These are phyloP conservation scores for Chymomyza caudatula DNA, from an alignment of 2,888 invertebrate species.

Conservation along the genomic window DNA sequence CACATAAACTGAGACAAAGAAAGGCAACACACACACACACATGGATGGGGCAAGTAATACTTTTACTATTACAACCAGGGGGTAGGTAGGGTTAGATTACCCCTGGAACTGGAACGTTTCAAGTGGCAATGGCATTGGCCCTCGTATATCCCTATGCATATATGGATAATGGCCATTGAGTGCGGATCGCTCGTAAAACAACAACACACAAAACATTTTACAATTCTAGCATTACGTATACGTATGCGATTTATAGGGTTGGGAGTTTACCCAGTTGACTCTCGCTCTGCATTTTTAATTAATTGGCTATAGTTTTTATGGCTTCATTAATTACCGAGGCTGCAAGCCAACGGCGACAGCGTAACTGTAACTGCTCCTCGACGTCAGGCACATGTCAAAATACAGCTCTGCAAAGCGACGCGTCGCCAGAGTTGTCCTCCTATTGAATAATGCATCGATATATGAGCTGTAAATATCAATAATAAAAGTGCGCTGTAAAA, in stretches of 20 bases:
- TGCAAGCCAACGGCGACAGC: slow-evolving; percentile 6
- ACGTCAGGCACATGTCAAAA: slow-evolving; percentile 58
- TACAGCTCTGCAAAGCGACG: slow-evolving; percentile 3
- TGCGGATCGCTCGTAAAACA: slow-evolving; percentile 68
- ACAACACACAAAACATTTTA: slow-evolving; percentile 54
- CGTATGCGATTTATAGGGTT: background rate
- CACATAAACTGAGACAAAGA: background rate
- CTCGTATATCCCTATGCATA: background rate
- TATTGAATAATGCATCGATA: slow-evolving; percentile 66
- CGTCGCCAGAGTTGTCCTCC: slow-evolving; percentile 16
- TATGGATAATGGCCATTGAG: slow-evolving; percentile 63
- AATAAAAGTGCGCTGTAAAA: slow-evolving; percentile 65
- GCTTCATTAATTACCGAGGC: slow-evolving; percentile 73
- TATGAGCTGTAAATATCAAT: slow-evolving; percentile 68
- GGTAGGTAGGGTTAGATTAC: background rate
- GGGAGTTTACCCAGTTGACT: slow-evolving; percentile 14
- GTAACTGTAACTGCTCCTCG: slow-evolving; percentile 44
- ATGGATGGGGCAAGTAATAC: background rate
- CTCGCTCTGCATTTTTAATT: slow-evolving; percentile 72
- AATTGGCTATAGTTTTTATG: slow-evolving; percentile 76
- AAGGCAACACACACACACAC: background rate
- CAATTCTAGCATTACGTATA: slow-evolving; percentile 48
- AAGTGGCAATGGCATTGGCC: too few relatives aligned
- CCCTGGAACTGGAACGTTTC: background rate
- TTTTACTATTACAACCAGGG: background rate